These are phyloP conservation scores for Tinea semifulvella DNA, from an alignment of 2,888 invertebrate genomes.

Conservation along the genomic window DNA sequence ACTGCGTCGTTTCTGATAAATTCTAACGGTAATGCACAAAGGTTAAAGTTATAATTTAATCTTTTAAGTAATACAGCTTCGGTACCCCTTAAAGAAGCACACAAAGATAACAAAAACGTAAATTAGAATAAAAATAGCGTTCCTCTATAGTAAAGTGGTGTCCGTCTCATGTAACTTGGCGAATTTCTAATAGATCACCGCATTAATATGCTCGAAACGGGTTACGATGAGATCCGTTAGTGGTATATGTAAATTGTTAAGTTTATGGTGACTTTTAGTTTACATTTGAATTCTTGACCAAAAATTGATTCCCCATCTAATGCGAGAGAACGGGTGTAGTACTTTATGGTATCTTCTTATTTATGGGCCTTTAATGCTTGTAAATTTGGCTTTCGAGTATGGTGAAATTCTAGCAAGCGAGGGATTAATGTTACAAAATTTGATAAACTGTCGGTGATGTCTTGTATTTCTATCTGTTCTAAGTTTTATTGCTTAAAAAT, in stretches of 20 bases:
- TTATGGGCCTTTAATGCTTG: constrained; percentile 11
- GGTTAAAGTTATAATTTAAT: constrained; percentile 10
- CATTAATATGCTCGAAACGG: constrained; percentile 56
- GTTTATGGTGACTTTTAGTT: constrained; percentile 58
- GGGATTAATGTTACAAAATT: constrained; percentile 7
- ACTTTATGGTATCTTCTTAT: constrained; percentile 15
- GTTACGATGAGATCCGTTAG: constrained; percentile 63
- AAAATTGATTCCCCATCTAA: constrained; percentile 23
- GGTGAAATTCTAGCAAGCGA: constrained; percentile 10
- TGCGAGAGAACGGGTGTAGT: constrained; percentile 12
- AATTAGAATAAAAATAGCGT: constrained; percentile 47
- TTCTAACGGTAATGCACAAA: constrained; percentile 9
- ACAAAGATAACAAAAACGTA: constrained; percentile 17
- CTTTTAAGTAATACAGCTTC: constrained; percentile 1
- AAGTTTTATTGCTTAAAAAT: constrained; percentile 9
- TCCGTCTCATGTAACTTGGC: constrained; percentile 34
- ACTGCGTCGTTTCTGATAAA: constrained; percentile 4
- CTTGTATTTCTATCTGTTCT: too few relatives aligned
- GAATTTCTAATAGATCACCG: constrained; percentile 65
- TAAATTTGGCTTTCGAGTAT: constrained; percentile 9
- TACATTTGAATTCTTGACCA: constrained; percentile 45
- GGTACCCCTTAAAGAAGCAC: constrained; percentile 7
- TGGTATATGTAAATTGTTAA: constrained; percentile 61
- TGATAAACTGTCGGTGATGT: constrained; percentile 7
- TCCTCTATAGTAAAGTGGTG: constrained; percentile 35